A percentile compares a stretch with the other conserved stretches of the same genome.
Conservation (phyloP, 2,113 vertebrate species). For the Acrocephalus kingi region DNA sequence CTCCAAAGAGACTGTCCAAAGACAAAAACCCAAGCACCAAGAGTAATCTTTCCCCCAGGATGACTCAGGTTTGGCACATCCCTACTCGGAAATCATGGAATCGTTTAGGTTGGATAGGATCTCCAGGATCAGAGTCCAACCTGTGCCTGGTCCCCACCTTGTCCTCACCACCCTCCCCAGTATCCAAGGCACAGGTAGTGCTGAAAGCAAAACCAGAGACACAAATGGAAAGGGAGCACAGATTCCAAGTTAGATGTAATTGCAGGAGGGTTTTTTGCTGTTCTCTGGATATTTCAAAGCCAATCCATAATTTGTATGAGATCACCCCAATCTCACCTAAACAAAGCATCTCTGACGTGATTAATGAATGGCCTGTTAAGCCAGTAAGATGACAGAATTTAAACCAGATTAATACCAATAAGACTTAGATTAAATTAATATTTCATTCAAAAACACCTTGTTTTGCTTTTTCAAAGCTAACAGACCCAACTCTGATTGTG, state of each 20-base stretch:
- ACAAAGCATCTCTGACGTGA: neutral
- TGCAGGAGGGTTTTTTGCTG: rapidly evolving
- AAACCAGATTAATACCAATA: neutral
- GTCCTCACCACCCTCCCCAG: neutral
- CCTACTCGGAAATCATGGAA: neutral
- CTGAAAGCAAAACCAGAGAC: neutral
- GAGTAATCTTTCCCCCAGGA: rapidly evolving
- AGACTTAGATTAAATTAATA: neutral
- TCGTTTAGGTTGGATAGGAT: neutral
- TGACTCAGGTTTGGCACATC: neutral
- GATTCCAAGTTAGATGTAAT: neutral
- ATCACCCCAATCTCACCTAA: neutral
- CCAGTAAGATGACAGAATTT: neutral
- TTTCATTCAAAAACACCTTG: neutral
- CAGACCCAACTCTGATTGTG: neutral
- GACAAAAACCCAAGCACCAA: neutral
- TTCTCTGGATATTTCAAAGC: neutral
- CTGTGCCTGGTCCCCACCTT: neutral
- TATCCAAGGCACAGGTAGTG: rapidly evolving
- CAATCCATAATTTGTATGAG: neutral
- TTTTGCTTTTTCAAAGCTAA: neutral
- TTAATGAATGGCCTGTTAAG: neutral
- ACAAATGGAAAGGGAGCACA: neutral
- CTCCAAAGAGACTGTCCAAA: rapidly evolving
- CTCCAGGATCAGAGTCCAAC: neutral